Base-by-base conservation (phyloP, 2,113 vertebrate genomes). In the Odontophorus gujanensis region DNA sequence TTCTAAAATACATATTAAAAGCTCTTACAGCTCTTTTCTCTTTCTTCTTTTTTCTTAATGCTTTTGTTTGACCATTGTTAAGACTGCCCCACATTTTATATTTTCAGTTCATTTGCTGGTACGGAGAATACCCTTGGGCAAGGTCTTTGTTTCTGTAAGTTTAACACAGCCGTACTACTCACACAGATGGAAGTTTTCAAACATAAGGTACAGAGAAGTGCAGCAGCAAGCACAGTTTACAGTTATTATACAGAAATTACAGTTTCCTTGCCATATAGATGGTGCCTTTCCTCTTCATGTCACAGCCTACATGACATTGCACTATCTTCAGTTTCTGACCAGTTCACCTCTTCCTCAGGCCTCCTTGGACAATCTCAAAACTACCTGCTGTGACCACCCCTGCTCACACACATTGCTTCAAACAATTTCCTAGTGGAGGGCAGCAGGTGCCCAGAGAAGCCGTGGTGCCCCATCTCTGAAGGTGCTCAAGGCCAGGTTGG, bases 41-140 rank as follows among this genome's bases (percentile, higher is more conserved):
- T 32, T 19, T 11, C 32, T 11, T 38, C 15, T 8, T 28, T 71
- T 76, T 53, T 28, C 13, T 36, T 45, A 32, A 19, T 51, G 25
- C 21, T 74, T 85, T 53, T 32, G 57, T 62, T 18, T 2, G 18
- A 55, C 5, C 13, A 47, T 21, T 87, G 53, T 76, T 73, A 74
- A 69, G 89, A 87, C 79, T 74, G 21, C 2, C 55, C 38, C 58
- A 42, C 25, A 18, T 82, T 92, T 94, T 53, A 28, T 15, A 85
- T 93, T 94, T 94, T 82, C 78, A 59, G 38, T 38, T 91, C 13
- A 50, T 89, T 91, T 89, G 36, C 77, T 92, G 32, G 38, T 32
- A 67, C 0, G 0, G 38, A 78, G 55, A 83, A 90, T 71, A 93
- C 32, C 61, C 93, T 91, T 94, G 67, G 67, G 75, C 17, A 85